Evolutionary conservation across 2,797 vertebrate species (phyloP).

Genomic region (Phrynocephalus forsythii): DNA sequence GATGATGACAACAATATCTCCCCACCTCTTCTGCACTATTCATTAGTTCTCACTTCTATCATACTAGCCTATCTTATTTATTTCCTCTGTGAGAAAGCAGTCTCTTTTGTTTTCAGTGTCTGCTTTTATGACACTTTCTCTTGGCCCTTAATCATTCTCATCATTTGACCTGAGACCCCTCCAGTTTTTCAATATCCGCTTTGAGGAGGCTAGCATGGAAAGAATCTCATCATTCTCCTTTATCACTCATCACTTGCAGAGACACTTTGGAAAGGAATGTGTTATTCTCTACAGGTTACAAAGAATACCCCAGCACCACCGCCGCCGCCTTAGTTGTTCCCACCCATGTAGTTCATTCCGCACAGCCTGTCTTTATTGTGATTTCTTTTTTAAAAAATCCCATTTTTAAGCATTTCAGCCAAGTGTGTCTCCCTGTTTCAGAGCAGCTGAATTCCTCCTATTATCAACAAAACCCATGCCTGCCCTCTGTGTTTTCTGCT

Average conservation of each 20-base stretch:
- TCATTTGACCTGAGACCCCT: slow-evolving; percentile 22
- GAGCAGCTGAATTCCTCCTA: background rate
- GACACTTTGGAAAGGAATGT: background rate
- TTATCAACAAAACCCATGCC: background rate
- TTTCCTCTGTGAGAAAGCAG: slow-evolving; percentile 38
- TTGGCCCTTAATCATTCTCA: slow-evolving; percentile 35
- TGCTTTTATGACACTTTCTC: slow-evolving; percentile 29
- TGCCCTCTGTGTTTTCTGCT: background rate
- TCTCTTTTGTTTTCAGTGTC: slow-evolving; percentile 29
- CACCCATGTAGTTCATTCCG: background rate
- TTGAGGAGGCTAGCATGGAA: slow-evolving; percentile 8
- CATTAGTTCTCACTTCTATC: slow-evolving; percentile 37
- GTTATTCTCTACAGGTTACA: background rate
- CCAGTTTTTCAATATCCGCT: slow-evolving; percentile 44
- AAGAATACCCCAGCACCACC: no score
- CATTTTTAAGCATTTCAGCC: background rate
- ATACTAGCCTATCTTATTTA: slow-evolving; percentile 40
- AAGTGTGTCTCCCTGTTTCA: background rate
- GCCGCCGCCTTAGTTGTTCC: background rate
- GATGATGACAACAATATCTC: slow-evolving; percentile 20
- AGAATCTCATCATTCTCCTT: background rate
- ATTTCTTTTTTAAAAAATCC: background rate
- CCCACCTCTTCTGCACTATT: slow-evolving; percentile 6
- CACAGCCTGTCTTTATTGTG: background rate
- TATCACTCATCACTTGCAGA: background rate